A percentile compares a stretch with the other conserved stretches of the same genome.
These are phyloP conservation scores for Pasiphila rectangulata DNA, from an alignment of 2,888 invertebrate species.

Conservation along the genomic window DNA sequence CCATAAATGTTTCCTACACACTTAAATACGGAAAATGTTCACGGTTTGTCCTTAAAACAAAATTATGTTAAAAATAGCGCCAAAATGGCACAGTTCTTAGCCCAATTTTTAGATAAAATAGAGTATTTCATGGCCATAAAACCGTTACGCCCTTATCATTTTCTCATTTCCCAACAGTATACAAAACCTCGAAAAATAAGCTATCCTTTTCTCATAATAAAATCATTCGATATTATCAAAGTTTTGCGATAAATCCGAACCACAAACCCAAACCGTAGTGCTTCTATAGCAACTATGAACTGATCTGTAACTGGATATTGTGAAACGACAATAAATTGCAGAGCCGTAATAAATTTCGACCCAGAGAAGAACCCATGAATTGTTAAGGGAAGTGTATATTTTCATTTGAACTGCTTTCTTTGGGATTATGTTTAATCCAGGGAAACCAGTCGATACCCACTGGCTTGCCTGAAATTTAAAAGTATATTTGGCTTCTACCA, in stretches of 20 bases:
- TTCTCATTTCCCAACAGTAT: slow-evolving; percentile 12
- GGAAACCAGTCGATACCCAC: no score
- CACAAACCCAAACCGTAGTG: slow-evolving; percentile 14
- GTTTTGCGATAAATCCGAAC: slow-evolving; percentile 21
- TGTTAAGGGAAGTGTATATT: slow-evolving; percentile 5
- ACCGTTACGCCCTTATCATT: slow-evolving; percentile 20
- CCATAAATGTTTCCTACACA: no score
- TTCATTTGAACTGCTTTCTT: not conserved
- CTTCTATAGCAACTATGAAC: slow-evolving; percentile 17
- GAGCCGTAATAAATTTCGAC: slow-evolving; percentile 11
- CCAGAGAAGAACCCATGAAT: slow-evolving; percentile 5
- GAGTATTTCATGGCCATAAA: slow-evolving; percentile 12
- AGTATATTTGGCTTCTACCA: no score
- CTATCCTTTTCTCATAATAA: slow-evolving; percentile 17
- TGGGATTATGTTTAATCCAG: not conserved
- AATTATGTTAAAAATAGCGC: no score
- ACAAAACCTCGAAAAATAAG: slow-evolving; percentile 8
- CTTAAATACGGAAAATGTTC: no score
- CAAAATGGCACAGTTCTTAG: no score
- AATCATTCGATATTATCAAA: slow-evolving; percentile 19
- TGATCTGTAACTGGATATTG: slow-evolving; percentile 8
- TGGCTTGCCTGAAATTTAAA: no score
- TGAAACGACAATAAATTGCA: slow-evolving; percentile 16
- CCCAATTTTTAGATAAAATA: no score
- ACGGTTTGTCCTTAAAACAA: no score